Evolutionary conservation across 2,797 vertebrate genomes (phyloP).

Genomic region (Smutsia temminckii): DNA sequence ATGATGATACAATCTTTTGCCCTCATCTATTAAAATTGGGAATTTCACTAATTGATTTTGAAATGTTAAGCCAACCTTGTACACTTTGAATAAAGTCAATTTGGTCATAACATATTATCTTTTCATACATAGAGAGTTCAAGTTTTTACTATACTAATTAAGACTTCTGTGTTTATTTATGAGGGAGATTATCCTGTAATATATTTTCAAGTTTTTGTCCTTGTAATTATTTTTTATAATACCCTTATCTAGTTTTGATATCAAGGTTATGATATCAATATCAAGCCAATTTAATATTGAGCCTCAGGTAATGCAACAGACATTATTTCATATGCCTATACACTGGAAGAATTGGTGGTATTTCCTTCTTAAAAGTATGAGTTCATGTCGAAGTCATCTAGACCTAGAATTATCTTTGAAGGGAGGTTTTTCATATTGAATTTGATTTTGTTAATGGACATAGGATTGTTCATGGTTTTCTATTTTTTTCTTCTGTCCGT

Average conservation of each 20-base stretch:
- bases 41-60: neutral
- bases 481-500: neutral
- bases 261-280: neutral
- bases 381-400: neutral
- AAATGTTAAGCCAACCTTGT: neutral
- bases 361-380: neutral
- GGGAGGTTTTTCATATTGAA: neutral
- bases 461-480: neutral
- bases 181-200: neutral
- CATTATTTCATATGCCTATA: neutral
- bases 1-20: neutral
- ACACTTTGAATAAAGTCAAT: neutral
- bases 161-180: neutral
- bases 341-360: neutral
- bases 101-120: neutral
- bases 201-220: neutral
- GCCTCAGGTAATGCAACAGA: neutral
- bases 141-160: neutral
- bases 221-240: neutral
- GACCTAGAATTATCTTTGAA: neutral
- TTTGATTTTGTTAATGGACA: neutral
- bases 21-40: neutral
- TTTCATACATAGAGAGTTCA: neutral
- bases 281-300: neutral
- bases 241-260: neutral